Base-by-base conservation (phyloP, 2,888 invertebrate genomes). In the Eilema depressum region DNA sequence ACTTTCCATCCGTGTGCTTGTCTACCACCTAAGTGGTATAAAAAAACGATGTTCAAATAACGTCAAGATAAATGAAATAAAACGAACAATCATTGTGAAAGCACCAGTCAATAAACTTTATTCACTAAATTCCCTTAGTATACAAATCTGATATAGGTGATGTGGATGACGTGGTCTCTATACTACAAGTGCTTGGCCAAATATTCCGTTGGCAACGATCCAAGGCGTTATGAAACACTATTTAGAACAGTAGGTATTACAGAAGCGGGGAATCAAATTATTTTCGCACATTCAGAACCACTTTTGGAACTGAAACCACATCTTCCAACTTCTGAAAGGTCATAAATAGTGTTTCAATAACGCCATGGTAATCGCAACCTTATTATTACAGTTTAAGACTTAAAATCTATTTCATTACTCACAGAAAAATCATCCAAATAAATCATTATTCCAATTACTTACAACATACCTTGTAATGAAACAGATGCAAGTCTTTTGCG, bases 101-200 rank as follows among this genome's bases (percentile, higher is more conserved):
- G 95, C 95, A 95, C 95, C 95, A 95, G 94, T 95, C 95, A 94
- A 93, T 94, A 94, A 91, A 81, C 80, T 93, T 95, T 95, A 95
- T 94, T 95, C 86, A 92, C 93, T 94, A 95, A 92, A 92, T 88
- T 87, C 88, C 86, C 90, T 93, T 93, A 91, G 91, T 92, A 92
- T 93, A 94, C 92, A 93, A 89, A 90, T 88, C 87, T 89, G 89
- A 91, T 82, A 78, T 78, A 73, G 64, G 80, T 79, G 66, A 73
- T 72, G 76, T 83, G 75, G 83, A 78, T 88, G 87, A 85, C 79
- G 83, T 87, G 83, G 78, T 79, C 76, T 74, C 74, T 81, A 76
- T 71, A 69, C 86, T 87, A 86, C 84, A 75, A 79, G 85, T 87
- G 85, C 82, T 41, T 79, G 80, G 78, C 71, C 73, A 70, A 64